A percentile compares a stretch with the other conserved stretches of the same genome.
Evolutionary conservation across 2,113 vertebrate species (phyloP).

Genomic region (Rhinoderma darwinii): DNA sequence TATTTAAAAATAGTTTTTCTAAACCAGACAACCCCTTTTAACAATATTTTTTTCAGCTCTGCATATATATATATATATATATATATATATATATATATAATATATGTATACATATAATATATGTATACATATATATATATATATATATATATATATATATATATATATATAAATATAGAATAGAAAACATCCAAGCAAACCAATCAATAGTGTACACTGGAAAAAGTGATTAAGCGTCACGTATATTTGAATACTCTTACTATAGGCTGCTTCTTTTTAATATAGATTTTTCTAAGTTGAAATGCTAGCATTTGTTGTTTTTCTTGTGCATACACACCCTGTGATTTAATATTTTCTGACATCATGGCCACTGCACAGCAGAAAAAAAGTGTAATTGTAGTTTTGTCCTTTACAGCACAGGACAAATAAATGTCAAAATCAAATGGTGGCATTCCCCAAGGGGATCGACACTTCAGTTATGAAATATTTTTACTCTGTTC

Average conservation of each 20-base stretch:
- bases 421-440: conserved; percentile 88
- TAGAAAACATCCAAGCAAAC: not conserved
- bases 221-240: not conserved
- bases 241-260: not conserved
- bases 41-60: too few relatives aligned
- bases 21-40: too few relatives aligned
- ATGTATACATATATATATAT: too few relatives aligned
- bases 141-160: too few relatives aligned
- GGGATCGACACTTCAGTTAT: conserved; percentile 75
- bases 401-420: conserved; percentile 80
- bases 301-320: conserved; percentile 51
- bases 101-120: too few relatives aligned
- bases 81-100: too few relatives aligned
- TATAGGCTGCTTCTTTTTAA: not conserved
- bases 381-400: conserved; percentile 74
- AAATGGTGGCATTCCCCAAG: conserved; percentile 76
- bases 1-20: too few relatives aligned
- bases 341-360: conserved; percentile 77
- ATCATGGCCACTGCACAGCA: conserved; percentile 68
- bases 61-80: too few relatives aligned
- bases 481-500: conserved; percentile 73
- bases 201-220: not conserved
- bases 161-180: not conserved
- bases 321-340: conserved; percentile 67
- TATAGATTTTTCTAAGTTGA: conserved; percentile 36